Evolutionary conservation across 2,888 invertebrate species (phyloP), one percentile per base, ranked within the genome.

Genomic region (Saturnia japonica): DNA sequence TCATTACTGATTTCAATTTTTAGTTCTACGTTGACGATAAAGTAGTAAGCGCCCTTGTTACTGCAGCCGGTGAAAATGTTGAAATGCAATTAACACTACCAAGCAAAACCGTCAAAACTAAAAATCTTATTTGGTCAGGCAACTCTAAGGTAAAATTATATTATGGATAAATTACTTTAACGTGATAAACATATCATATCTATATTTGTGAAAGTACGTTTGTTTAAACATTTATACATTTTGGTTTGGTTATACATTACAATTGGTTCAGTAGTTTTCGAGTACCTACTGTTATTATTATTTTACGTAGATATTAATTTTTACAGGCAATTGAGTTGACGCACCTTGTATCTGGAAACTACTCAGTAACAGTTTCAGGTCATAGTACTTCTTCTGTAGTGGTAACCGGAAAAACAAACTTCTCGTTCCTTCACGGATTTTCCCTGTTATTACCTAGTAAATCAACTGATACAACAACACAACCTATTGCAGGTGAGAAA

Each of bases 381-480:
- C 54, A 25, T 7, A 67, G 71, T 22, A 45, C 69, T 0, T 71
- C 72, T 0, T 68, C 45, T 12, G 43, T 74, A 14, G 16, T 68
- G 0, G 68, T 72, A 2, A 64, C 69, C 3, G 73, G 72, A 1
- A 68, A 64, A 19, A 73, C 71, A 2, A 45, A 66, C 7, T 69
- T 73, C 22, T 64, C 54, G 14, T 75, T 75, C 28, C 34, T 70
- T 16, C 72, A 74, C 64, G 74, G 75, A 11, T 75, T 75, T 69
- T 74, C 75, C 7, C 16, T 45, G 2, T 19, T 4, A 11, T 43
- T 51, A 19, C 75, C 74, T 14, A 73, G 16, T 1, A 60, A 68
- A 1, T 45, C 73, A 28, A 57, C 57, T 4, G 71, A 45, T 11
- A 72, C 74, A 16, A 14, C 60, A 2, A 22, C 47, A 1, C 60